These are phyloP conservation scores for Spea multiplicata DNA, from an alignment of 2,113 vertebrate genomes.

Conservation along the genomic window DNA sequence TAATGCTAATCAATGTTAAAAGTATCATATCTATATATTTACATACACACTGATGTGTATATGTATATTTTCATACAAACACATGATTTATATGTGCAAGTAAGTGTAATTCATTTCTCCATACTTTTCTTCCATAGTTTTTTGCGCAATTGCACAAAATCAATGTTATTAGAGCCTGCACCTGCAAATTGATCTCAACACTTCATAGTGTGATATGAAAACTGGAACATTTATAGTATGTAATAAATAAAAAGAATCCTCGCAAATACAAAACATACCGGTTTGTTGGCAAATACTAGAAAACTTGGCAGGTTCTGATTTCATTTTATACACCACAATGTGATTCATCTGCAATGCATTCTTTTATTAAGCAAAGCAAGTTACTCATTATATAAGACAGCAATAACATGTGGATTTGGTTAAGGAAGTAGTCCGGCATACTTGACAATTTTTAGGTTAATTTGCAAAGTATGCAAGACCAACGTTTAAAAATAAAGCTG, in stretches of 20 bases:
- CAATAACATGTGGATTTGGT: conserved; percentile 42
- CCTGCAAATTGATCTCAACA: conserved; percentile 36
- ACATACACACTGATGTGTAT: no score
- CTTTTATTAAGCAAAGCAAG: conserved; percentile 24
- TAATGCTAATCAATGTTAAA: no score
- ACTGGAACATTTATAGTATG: conserved; percentile 21
- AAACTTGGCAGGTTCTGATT: conserved; percentile 16
- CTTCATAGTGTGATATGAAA: conserved; percentile 35
- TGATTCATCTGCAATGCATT: conserved; percentile 40
- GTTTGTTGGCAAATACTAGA: conserved; percentile 35
- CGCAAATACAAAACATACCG: conserved; percentile 33
- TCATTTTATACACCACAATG: conserved; percentile 17
- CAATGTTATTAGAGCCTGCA: conserved; percentile 22
- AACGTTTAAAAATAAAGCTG: conserved; percentile 17
- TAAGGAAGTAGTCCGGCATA: conserved; percentile 22
- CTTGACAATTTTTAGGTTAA: conserved; percentile 37
- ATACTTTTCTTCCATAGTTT: conserved; percentile 23
- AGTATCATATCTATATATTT: no score
- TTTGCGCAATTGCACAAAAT: neutral
- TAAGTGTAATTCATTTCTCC: no score
- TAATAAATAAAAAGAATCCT: conserved; percentile 40
- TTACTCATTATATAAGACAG: conserved; percentile 32
- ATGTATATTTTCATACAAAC: no score
- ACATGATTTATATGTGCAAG: no score
- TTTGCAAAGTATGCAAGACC: conserved; percentile 20